phyloP scores from a whole-genome alignment of 2,888 invertebrate genomes.

The Ochropleura plecta region DNA sequence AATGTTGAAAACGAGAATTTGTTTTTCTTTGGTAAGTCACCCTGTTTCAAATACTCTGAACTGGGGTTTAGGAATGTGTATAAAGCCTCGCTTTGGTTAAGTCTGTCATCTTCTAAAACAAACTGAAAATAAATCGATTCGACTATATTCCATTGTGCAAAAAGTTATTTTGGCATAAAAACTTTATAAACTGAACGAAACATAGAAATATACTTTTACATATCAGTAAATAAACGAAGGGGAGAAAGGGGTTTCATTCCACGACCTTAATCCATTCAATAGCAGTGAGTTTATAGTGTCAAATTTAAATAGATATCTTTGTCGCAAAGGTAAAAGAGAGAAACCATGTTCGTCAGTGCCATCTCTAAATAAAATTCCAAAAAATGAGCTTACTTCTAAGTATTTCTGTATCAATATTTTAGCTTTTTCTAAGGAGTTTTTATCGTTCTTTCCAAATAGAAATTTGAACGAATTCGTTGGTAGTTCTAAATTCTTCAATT shows the following conservation, averaged over 20 bases:
- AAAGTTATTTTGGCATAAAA: not conserved
- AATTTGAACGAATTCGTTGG: conserved; percentile 96
- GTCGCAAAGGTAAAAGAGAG: not conserved
- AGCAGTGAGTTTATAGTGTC: not conserved
- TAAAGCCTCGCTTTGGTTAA: conserved; percentile 97
- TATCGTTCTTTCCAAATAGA: conserved; percentile 95
- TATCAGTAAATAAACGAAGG: not conserved
- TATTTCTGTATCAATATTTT: conserved; percentile 96
- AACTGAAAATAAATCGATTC: conserved; percentile 90
- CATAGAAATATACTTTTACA: no score
- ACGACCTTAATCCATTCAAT: not conserved
- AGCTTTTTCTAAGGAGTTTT: conserved; percentile 95
- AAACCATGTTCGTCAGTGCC: not conserved
- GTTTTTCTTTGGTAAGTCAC: conserved; percentile 95
- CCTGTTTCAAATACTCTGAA: conserved; percentile 96
- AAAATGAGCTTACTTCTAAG: conserved; percentile 92
- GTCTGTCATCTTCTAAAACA: conserved; percentile 95
- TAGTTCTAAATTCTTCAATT: conserved; percentile 95
- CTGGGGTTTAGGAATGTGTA: conserved; percentile 98
- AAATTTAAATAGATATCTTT: not conserved
- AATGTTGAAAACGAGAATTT: conserved; percentile 96
- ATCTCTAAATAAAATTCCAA: not conserved
- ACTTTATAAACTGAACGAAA: not conserved
- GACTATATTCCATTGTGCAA: conserved; percentile 27
- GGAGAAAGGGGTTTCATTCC: not conserved